Base-by-base conservation (phyloP, 2,888 invertebrate genomes). In the Plebejus melissa region DNA sequence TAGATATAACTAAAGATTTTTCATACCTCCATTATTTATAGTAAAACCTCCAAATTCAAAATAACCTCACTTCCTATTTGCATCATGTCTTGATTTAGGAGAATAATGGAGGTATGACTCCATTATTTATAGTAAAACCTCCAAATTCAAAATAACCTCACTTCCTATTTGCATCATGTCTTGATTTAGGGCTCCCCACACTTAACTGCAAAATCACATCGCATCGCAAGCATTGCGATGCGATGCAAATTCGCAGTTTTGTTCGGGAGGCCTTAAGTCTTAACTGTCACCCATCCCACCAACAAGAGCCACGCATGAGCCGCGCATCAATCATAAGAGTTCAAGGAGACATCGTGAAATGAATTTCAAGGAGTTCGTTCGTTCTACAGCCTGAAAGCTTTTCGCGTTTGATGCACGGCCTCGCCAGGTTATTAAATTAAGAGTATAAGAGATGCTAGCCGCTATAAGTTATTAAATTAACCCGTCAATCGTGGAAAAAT, bases 321-420 rank as follows among this genome's bases (percentile, higher is more conserved):
- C 71, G 28, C 41, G 38, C 72, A 72, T 13, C 54, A 28, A 32
- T 72, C 54, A 54, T 72, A 50, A 32, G 72, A 46, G 50, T 50
- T 28, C 32, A 50, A 54, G 72, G 50, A 50, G 46, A 72, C 2
- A 16, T 13, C 32, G 54, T 54, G 72, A 28, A 16, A 50, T 72
- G 72, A 72, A 72, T 72, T 50, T 72, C 28, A 71, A 72, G 22
- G 13, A 71, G 50, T 16, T 54, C 54, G 16, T 54, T 54, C 13
- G 50, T 38, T 11, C 4, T 54, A 54, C 54, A 54, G 54, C 54
- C 54, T 16, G 54, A 54, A 54, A 54, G 13, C 54, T 32, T 13
- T 32, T 60, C 1, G 28, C 60, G 60, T 11, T 46, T 46, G 46
- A 46, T 46, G 9, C 9, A 46, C 46, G 46, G 9, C 46, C 46